Conservation (phyloP, 2,113 vertebrate genomes). For the Melanocharis versteri region DNA sequence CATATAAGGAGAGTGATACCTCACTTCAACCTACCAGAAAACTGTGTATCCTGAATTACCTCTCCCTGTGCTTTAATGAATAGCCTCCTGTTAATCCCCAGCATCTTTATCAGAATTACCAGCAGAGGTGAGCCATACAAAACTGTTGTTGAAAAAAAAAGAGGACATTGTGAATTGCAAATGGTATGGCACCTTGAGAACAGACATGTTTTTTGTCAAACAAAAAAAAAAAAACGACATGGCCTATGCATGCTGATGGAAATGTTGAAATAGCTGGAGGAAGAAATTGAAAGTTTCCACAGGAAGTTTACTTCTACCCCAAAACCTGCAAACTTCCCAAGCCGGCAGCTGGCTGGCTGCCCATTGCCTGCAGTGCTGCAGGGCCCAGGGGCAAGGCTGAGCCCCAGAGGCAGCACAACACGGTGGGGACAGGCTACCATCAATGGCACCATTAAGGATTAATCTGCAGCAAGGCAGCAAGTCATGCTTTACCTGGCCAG, state of each 20-base stretch:
- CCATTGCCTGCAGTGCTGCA: background rate
- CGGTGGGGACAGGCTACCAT: rapidly evolving
- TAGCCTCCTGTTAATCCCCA: background rate
- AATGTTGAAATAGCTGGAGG: background rate
- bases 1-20: background rate
- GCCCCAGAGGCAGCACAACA: background rate
- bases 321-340: background rate
- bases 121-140: background rate
- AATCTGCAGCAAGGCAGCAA: background rate
- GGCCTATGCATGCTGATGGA: background rate
- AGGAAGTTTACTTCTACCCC: background rate
- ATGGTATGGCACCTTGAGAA: background rate
- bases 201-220: background rate
- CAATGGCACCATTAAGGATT: background rate
- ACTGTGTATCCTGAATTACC: background rate
- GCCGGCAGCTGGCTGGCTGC: background rate
- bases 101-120: background rate
- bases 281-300: background rate
- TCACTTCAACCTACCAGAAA: background rate
- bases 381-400: background rate
- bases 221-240: no score
- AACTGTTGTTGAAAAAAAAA: background rate
- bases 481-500: background rate
- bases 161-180: background rate
- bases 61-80: background rate